phyloP scores from a whole-genome alignment of 2,888 invertebrate species.

The Ferrisia virgata region DNA sequence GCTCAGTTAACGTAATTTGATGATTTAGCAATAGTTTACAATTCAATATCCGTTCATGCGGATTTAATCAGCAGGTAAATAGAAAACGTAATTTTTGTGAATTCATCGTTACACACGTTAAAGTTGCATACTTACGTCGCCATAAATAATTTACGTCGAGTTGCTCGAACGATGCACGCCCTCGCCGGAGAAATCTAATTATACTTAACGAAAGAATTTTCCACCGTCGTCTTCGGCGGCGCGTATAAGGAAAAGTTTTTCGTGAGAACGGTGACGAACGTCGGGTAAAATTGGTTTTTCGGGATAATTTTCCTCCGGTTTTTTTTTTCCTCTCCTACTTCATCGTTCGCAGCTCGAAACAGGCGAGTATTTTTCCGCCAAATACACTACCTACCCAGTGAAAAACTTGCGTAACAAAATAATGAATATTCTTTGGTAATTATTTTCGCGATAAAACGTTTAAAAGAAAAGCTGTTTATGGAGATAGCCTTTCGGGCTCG shows the following conservation, averaged over 20 bases:
- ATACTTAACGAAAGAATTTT: conserved; percentile 2
- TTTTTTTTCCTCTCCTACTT: neutral
- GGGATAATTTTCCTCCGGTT: neutral
- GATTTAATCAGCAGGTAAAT: neutral
- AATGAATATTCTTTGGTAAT: conserved; percentile 2
- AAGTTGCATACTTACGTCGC: neutral
- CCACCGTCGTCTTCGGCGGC: neutral
- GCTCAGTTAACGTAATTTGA: neutral
- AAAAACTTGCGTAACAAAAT: neutral
- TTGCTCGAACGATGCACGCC: neutral
- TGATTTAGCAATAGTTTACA: neutral
- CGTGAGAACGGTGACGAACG: conserved; percentile 12
- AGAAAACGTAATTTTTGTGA: neutral
- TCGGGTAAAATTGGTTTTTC: conserved; percentile 6
- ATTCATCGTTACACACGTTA: neutral
- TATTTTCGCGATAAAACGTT: conserved; percentile 10
- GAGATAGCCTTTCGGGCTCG: neutral
- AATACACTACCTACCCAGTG: neutral
- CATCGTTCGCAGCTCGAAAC: neutral
- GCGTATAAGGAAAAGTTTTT: neutral
- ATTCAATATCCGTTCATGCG: neutral
- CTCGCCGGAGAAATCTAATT: neutral
- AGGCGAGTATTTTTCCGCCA: neutral
- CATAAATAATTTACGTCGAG: neutral
- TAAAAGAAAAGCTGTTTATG: neutral